Evolutionary conservation across 2,888 invertebrate genomes (phyloP).

Genomic region (Euzophera pinguis): DNA sequence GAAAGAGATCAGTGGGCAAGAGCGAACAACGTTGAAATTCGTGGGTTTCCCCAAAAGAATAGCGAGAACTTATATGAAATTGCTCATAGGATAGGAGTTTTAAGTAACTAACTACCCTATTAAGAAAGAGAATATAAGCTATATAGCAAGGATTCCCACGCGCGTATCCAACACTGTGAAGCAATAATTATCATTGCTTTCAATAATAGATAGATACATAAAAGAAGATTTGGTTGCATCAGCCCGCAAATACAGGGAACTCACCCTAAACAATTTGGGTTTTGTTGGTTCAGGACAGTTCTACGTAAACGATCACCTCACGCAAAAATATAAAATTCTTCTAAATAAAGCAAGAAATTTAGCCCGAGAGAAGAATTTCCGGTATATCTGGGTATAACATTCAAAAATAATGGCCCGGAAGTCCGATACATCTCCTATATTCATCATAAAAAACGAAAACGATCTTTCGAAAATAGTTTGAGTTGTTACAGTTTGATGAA

Average conservation of each 20-base stretch:
- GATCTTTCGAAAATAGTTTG: slow-evolving; percentile 2
- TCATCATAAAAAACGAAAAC: slow-evolving; percentile 17
- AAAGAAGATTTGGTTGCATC: slow-evolving; percentile 19
- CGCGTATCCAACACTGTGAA: slow-evolving; percentile 17
- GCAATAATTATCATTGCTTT: slow-evolving; percentile 17
- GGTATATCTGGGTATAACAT: slow-evolving; percentile 19
- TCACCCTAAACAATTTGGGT: slow-evolving; percentile 10
- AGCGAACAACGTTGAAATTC: slow-evolving; percentile 16
- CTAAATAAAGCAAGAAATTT: slow-evolving; percentile 6
- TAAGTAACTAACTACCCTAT: neutral
- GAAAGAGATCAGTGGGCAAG: slow-evolving; percentile 21
- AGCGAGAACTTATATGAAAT: slow-evolving; percentile 20
- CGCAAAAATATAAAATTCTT: slow-evolving; percentile 7
- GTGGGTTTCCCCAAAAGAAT: slow-evolving; percentile 10
- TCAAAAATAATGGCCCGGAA: slow-evolving; percentile 22
- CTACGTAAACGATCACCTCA: slow-evolving; percentile 20
- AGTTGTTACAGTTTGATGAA: neutral
- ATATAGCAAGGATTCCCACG: slow-evolving; percentile 21
- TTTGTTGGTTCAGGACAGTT: slow-evolving; percentile 6
- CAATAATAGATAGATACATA: slow-evolving; percentile 15
- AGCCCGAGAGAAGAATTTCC: slow-evolving; percentile 13
- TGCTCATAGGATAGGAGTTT: slow-evolving; percentile 7
- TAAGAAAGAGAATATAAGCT: slow-evolving; percentile 19
- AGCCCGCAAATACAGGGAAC: slow-evolving; percentile 13
- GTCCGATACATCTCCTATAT: slow-evolving; percentile 17